Conservation (phyloP, 2,888 invertebrate genomes). For the Drosophila mulleri region DNA sequence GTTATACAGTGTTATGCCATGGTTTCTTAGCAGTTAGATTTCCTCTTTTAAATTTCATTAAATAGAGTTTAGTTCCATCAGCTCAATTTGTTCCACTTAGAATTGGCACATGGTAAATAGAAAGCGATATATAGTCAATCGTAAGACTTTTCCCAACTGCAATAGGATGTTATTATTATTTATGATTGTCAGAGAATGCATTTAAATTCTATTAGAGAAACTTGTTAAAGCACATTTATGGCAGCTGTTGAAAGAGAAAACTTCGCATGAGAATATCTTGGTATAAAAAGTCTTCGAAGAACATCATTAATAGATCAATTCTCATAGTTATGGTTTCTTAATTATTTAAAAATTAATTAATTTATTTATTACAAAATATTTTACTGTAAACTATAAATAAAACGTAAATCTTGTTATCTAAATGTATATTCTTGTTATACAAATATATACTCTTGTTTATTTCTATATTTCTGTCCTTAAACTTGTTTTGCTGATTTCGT, state of each 20-base stretch:
- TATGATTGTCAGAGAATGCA: conserved; percentile 1
- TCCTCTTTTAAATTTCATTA: not conserved
- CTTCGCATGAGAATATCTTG: not conserved
- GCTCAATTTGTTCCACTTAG: not conserved
- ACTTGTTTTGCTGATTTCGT: conserved; percentile 12
- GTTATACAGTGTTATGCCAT: not conserved
- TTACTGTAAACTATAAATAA: too few species aligned
- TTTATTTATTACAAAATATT: too few species aligned
- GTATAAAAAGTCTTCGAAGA: not conserved
- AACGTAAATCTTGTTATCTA: not conserved
- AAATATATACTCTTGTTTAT: not conserved
- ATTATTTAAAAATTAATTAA: too few species aligned
- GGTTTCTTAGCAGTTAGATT: not conserved
- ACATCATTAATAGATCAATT: not conserved
- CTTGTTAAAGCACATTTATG: not conserved
- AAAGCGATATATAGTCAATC: conserved; percentile 5
- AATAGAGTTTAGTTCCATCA: not conserved
- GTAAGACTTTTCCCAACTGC: not conserved
- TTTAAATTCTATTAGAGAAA: not conserved
- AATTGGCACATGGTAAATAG: conserved; percentile 2
- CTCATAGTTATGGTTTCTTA: too few species aligned
- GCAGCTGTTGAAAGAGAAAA: not conserved
- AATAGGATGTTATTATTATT: not conserved
- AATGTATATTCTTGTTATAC: too few species aligned
- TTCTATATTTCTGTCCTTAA: not conserved